Evolutionary conservation across 2,888 invertebrate species (phyloP).

Genomic region (Cartodere bifasciata): DNA sequence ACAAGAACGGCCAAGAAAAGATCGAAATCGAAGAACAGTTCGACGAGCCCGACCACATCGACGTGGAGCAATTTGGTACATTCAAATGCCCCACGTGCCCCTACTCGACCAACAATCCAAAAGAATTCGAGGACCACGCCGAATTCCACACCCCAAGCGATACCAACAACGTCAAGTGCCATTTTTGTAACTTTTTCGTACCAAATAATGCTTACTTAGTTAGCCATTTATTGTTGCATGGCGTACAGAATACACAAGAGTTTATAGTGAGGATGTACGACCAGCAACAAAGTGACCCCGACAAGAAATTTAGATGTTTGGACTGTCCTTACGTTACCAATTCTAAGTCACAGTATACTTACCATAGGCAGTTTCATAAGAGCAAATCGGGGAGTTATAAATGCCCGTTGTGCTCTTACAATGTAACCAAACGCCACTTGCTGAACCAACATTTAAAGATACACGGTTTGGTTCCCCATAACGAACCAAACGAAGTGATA

Average conservation of each 20-base stretch:
- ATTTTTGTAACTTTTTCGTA: slow-evolving; percentile 69
- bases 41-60: slow-evolving; percentile 32
- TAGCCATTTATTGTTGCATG: slow-evolving; percentile 55
- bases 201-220: slow-evolving; percentile 53
- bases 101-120: slow-evolving; percentile 47
- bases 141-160: slow-evolving; percentile 56
- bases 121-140: slow-evolving; percentile 48
- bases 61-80: slow-evolving; percentile 29
- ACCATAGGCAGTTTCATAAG: slow-evolving; percentile 77
- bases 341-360: slow-evolving; percentile 73
- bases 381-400: slow-evolving; percentile 63
- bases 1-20: slow-evolving; percentile 41
- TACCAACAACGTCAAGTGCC: slow-evolving; percentile 64
- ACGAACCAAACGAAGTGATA: slow-evolving; percentile 21
- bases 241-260: slow-evolving; percentile 45
- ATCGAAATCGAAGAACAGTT: slow-evolving; percentile 29
- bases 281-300: slow-evolving; percentile 26
- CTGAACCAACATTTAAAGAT: slow-evolving; percentile 75
- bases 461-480: slow-evolving; percentile 45
- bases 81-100: slow-evolving; percentile 59
- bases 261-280: slow-evolving; percentile 37
- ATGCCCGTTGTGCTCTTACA: slow-evolving; percentile 71
- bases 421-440: slow-evolving; percentile 66
- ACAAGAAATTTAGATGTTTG: slow-evolving; percentile 63
- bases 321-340: slow-evolving; percentile 77